These are phyloP conservation scores for Drosophila pegasa DNA, from an alignment of 2,888 invertebrate genomes.

Conservation along the genomic window DNA sequence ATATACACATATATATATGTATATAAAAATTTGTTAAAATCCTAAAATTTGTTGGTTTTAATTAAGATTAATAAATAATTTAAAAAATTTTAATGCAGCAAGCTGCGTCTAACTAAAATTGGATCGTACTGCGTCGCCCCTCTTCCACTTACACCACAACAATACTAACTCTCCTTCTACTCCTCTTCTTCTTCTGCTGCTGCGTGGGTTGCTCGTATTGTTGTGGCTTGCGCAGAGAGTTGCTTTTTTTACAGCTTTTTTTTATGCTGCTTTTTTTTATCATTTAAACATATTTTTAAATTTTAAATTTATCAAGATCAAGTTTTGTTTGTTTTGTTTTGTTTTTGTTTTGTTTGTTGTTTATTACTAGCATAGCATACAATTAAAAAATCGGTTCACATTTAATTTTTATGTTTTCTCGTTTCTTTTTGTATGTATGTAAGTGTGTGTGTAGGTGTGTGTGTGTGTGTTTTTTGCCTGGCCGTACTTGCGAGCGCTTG, in stretches of 20 bases:
- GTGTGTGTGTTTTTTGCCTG: slow-evolving; percentile 57
- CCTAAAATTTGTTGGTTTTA: slow-evolving; percentile 80
- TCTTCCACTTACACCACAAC: not conserved
- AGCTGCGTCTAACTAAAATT: slow-evolving; percentile 80
- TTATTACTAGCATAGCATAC: slow-evolving; percentile 66
- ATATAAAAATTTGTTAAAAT: slow-evolving; percentile 79
- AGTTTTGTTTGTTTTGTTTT: slow-evolving; percentile 52
- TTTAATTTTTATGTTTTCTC: slow-evolving; percentile 45
- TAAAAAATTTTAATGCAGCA: slow-evolving; percentile 76
- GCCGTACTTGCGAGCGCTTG: slow-evolving; percentile 52
- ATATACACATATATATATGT: slow-evolving; percentile 4
- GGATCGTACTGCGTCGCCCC: slow-evolving; percentile 64
- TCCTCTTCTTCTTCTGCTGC: slow-evolving; percentile 8
- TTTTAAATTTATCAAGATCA: slow-evolving; percentile 76
- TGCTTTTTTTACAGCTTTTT: slow-evolving; percentile 16
- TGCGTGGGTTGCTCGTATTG: not conserved
- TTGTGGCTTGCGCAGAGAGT: slow-evolving; percentile 11
- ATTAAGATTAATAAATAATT: slow-evolving; percentile 80
- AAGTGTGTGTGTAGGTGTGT: slow-evolving; percentile 31
- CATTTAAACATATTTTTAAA: slow-evolving; percentile 67
- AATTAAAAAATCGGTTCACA: slow-evolving; percentile 74
- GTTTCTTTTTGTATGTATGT: slow-evolving; percentile 26
- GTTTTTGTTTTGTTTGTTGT: slow-evolving; percentile 24
- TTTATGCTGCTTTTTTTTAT: slow-evolving; percentile 25
- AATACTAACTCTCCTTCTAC: slow-evolving; percentile 5